Base-by-base conservation (phyloP, 2,113 vertebrate genomes). In the Danionella cerebrum region DNA sequence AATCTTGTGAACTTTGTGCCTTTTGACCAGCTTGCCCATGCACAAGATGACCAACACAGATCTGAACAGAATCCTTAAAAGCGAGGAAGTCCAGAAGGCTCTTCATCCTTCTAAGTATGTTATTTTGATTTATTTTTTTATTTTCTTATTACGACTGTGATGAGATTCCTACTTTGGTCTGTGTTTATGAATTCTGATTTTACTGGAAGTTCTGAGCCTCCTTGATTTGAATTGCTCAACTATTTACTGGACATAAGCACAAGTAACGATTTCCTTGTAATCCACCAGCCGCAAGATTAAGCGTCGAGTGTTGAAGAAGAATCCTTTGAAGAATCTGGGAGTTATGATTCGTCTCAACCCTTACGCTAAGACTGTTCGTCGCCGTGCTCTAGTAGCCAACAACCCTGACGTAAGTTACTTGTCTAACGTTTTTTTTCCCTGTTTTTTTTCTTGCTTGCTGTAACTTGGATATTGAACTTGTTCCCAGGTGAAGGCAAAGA, bases 11-110 rank as follows among this genome's bases (percentile, higher is more conserved):
- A 44, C 14, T 44, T 45, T 19, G 2, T 3, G 1, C 5, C 21
- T 41, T 7, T 69, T 0, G 76, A 81, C 33, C 72, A 98, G 96
- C 77, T 84, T 97, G 77, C 96, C 96, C 0, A 94, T 96, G 93
- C 95, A 98, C 79, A 98, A 97, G 86, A 98, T 99, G 96, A 91
- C 92, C 74, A 98, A 97, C 72, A 96, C 96, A 27, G 96, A 98
- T 74, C 86, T 98, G 50, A 90, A 90, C 73, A 91, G 96, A 78
- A 94, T 99, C 79, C 84, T 99, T 76, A 95, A 95, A 81, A 98
- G 95, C 73, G 92, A 92, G 55, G 95, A 96, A 70, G 93, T 99
- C 80, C 93, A 96, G 85, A 95, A 93, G 81, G 92, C 91, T 1
- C 91, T 98, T 58, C 89, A 91, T 78, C 74, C 91, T 82, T 94